phyloP scores from a whole-genome alignment of 1,140 invertebrate species.

The Diorhabda sublineata region DNA sequence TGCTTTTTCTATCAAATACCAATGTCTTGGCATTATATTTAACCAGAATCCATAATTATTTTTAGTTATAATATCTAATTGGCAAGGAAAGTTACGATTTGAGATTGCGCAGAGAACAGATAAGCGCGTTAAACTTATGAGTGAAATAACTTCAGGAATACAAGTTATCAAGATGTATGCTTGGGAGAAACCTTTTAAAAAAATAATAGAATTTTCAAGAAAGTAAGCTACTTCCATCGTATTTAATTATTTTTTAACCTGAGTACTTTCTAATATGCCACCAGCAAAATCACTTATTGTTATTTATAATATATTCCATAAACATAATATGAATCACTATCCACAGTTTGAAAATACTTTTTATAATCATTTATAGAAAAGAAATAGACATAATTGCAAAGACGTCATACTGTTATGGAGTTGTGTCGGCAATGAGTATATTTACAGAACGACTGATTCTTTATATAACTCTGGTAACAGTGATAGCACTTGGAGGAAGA shows the following conservation, averaged over 20 bases:
- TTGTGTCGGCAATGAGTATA: conserved; percentile 64
- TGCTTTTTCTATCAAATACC: no score
- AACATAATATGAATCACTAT: no score
- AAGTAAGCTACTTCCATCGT: conserved; percentile 33
- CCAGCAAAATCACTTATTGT: no score
- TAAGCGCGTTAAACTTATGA: conserved; percentile 75
- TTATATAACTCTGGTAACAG: conserved; percentile 67
- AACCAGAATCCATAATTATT: background rate
- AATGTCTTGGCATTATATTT: no score
- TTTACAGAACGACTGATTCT: conserved; percentile 69
- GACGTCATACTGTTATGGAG: conserved; percentile 64
- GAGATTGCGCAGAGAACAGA: conserved; percentile 69
- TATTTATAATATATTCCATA: no score
- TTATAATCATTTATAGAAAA: conserved; percentile 23
- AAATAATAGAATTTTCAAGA: conserved; percentile 57
- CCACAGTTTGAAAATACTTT: background rate
- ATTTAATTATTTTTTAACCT: background rate
- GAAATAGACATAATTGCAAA: conserved; percentile 66
- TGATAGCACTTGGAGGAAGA: conserved; percentile 59
- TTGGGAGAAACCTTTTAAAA: conserved; percentile 73
- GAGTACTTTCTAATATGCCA: no score
- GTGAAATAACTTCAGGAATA: conserved; percentile 67
- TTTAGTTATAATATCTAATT: conserved; percentile 54
- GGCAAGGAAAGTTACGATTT: conserved; percentile 57
- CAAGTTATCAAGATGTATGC: conserved; percentile 83